These are phyloP conservation scores for Siniperca scherzeri DNA, from an alignment of 2,797 vertebrate species.

Conservation along the genomic window DNA sequence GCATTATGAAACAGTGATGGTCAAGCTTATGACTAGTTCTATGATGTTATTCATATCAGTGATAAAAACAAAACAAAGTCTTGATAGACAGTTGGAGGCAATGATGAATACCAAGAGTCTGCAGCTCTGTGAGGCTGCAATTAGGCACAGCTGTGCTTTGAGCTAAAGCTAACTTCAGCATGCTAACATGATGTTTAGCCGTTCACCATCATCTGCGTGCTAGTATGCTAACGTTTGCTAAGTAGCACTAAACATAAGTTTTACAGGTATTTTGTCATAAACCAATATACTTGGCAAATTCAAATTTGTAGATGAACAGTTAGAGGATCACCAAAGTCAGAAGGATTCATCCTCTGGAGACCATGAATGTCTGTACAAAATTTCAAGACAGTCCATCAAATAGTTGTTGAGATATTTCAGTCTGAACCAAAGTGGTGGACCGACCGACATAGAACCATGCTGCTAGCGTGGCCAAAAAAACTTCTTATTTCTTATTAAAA, in stretches of 20 bases:
- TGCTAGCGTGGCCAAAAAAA: background rate
- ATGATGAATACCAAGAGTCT: background rate
- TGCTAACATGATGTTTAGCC: background rate
- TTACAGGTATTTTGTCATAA: background rate
- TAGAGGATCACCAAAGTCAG: background rate
- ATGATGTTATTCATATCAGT: background rate
- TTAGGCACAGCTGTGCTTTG: background rate
- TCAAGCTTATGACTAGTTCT: background rate
- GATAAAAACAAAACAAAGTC: background rate
- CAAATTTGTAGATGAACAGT: background rate
- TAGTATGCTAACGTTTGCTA: background rate
- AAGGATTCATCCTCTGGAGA: constrained; percentile 6
- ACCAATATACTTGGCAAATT: background rate
- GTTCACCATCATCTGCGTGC: background rate
- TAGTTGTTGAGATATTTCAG: constrained; percentile 1
- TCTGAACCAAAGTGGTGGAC: background rate
- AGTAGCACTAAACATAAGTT: background rate
- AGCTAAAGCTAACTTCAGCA: background rate
- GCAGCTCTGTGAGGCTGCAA: background rate
- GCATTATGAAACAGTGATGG: background rate
- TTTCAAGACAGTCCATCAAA: constrained; percentile 2
- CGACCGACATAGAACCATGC: background rate
- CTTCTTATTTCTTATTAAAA: background rate
- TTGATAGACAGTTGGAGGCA: background rate
- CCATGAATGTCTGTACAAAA: background rate